Base-by-base conservation (phyloP, 2,113 vertebrate genomes). In the Otus sunia region DNA sequence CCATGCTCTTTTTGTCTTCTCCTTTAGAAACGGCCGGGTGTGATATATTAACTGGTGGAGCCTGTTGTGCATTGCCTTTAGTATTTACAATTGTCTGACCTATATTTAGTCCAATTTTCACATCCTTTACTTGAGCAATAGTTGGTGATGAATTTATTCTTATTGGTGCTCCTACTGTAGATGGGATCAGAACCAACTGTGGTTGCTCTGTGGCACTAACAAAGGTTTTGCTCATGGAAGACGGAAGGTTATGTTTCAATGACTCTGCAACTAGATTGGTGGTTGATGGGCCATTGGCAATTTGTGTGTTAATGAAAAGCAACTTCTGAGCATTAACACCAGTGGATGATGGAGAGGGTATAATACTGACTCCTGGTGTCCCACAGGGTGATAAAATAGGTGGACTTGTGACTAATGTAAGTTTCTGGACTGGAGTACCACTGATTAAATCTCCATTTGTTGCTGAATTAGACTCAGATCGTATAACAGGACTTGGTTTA, bases 221-320 rank as follows among this genome's bases (percentile, higher is more conserved):
- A 39, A 96, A 98, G 14, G 97, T 89, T 94, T 98, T 98, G 81
- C 73, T 96, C 67, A 98, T 52, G 4, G 96, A 72, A 79, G 97
- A 78, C 91, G 97, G 59, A 74, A 97, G 88, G n/a, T 86, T 88
- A 79, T 97, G 97, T 74, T 98, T 98, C 89, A 98, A 82, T 36
- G 98, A 85, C 78, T 98, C 98, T 94, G 96, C 89, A 91, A 96
- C 91, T 91, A 98, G 22, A 91, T 5, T 88, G 68, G 95, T 91
- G 22, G 94, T 67, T 82, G 98, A 96, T 39, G 97, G 92, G 37
- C 92, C 95, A 96, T n/a, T 94, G 53, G 97, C 90, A 96, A 98
- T 49, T 88, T 98, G 96, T 62, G 99, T 98, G 94, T 98, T 99
- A 96, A 99, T 96, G 83, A 99, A 98, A 98, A 99, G 97, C 45